A percentile compares a stretch with the other conserved stretches of the same genome.
These are phyloP conservation scores for Petromus typicus DNA, from an alignment of 2,113 vertebrate genomes.

Conservation along the genomic window DNA sequence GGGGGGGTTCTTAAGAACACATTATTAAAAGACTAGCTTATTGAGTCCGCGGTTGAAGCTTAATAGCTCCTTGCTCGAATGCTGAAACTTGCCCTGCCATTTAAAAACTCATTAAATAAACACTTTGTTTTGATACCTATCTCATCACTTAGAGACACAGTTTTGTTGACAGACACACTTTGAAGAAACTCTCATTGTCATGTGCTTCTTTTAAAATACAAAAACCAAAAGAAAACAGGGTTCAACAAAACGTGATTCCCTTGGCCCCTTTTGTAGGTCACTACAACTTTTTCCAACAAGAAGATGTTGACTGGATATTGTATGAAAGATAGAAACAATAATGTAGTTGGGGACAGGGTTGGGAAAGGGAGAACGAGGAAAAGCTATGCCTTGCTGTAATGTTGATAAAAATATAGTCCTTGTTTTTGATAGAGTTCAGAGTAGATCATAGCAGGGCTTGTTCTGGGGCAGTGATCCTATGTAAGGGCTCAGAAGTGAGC, in stretches of 20 bases:
- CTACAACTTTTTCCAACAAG: neutral
- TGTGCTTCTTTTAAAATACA: constrained; percentile 36
- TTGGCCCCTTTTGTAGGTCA: neutral
- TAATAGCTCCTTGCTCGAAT: constrained; percentile 44
- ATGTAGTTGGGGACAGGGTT: neutral
- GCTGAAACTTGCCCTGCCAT: neutral
- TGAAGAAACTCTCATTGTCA: constrained; percentile 33
- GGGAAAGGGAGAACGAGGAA: neutral
- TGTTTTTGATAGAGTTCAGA: constrained; percentile 66
- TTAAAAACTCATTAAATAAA: constrained; percentile 52
- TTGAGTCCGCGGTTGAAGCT: constrained; percentile 10
- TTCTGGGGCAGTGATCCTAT: constrained; percentile 1
- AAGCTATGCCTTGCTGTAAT: constrained; percentile 17
- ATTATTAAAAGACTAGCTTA: constrained; percentile 52
- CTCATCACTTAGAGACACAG: neutral
- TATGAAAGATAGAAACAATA: constrained; percentile 53
- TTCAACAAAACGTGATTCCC: neutral
- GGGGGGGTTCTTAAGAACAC: neutral
- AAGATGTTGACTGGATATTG: constrained; percentile 40
- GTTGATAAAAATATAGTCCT: constrained; percentile 49
- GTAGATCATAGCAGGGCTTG: constrained; percentile 38
- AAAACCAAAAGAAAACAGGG: neutral
- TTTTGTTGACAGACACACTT: constrained; percentile 36
- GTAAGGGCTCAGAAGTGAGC: constrained; percentile 55
- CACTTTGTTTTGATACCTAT: constrained; percentile 4